phyloP scores from a whole-genome alignment of 2,113 vertebrate species.

The Ahaetulla prasina region DNA sequence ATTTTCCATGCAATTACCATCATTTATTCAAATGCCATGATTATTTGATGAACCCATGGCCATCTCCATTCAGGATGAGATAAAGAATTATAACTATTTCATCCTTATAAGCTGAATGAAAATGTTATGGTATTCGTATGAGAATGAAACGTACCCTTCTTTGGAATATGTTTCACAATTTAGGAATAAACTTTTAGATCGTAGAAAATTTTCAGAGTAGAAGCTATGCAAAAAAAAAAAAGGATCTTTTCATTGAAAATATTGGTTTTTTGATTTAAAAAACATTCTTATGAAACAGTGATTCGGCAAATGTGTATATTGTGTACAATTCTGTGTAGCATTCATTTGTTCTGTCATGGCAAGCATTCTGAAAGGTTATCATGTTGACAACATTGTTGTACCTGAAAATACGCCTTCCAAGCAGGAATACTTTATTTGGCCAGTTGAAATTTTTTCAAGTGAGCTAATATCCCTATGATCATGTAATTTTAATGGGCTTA shows the following conservation, averaged over 20 bases:
- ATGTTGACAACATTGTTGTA: conserved; percentile 23
- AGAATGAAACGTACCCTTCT: neutral
- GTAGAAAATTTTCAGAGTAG: neutral
- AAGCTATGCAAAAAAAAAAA: neutral
- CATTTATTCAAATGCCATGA: neutral
- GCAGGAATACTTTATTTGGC: conserved; percentile 33
- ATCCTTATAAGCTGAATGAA: neutral
- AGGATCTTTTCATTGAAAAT: neutral
- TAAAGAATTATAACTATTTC: neutral
- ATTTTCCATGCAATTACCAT: neutral
- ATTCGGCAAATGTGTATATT: neutral
- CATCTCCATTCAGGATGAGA: neutral
- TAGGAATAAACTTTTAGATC: neutral
- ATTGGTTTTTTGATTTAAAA: neutral
- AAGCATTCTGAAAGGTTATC: conserved; percentile 24
- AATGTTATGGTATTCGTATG: accelerated
- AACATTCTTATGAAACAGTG: neutral
- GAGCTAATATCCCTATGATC: conserved; percentile 40
- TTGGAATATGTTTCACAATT: neutral
- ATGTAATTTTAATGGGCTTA: conserved; percentile 53
- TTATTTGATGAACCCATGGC: neutral
- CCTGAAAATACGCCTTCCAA: conserved; percentile 34
- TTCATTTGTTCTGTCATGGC: conserved; percentile 12
- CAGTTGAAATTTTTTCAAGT: conserved; percentile 11
- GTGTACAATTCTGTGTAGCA: neutral